These are phyloP conservation scores for Eupithecia inturbata DNA, from an alignment of 2,888 invertebrate species.

Conservation along the genomic window DNA sequence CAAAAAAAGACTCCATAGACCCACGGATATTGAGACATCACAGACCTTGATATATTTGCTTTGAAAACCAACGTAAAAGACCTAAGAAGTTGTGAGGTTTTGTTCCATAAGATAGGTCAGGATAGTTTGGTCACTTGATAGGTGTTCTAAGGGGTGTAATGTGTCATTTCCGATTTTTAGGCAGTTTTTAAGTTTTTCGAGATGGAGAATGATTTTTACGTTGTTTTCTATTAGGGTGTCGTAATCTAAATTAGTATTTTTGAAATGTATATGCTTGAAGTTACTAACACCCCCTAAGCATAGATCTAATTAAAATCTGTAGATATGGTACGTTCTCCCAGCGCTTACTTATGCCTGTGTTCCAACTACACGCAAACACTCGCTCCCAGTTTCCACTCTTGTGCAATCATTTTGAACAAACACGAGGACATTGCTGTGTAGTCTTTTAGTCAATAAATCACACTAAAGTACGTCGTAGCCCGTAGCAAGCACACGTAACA, in stretches of 20 bases:
- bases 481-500: too few relatives aligned
- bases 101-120: slow-evolving; percentile 40
- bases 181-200: slow-evolving; percentile 46
- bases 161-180: slow-evolving; percentile 75
- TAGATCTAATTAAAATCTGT: too few relatives aligned
- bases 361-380: too few relatives aligned
- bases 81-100: slow-evolving; percentile 24
- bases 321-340: too few relatives aligned
- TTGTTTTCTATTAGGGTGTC: slow-evolving; percentile 40
- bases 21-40: not conserved
- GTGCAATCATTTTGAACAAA: too few relatives aligned
- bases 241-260: slow-evolving; percentile 5
- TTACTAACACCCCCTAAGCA: not conserved
- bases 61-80: slow-evolving; percentile 39
- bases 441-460: too few relatives aligned
- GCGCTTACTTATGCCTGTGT: too few relatives aligned
- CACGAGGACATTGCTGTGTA: too few relatives aligned
- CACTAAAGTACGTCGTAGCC: too few relatives aligned
- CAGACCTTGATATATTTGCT: not conserved
- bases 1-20: not conserved
- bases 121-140: slow-evolving; percentile 38
- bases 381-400: too few relatives aligned
- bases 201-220: slow-evolving; percentile 44
- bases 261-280: slow-evolving; percentile 9
- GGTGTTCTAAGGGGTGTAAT: slow-evolving; percentile 63